A percentile compares a stretch with the other conserved stretches of the same genome.
Evolutionary conservation across 2,113 vertebrate genomes (phyloP).

Genomic region (Conger conger): DNA sequence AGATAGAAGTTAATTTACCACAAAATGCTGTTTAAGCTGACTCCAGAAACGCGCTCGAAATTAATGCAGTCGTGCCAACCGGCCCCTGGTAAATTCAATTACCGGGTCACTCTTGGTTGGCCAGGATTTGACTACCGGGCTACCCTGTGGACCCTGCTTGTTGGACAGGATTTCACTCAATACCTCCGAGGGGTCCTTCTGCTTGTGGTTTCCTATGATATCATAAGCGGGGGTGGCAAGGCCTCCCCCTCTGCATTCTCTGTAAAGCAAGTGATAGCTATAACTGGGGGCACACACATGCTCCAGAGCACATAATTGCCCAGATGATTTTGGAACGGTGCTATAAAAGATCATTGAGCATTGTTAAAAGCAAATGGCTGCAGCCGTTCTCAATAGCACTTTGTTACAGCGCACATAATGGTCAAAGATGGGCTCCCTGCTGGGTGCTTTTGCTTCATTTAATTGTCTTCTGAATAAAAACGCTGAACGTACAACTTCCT

Average conservation of each 20-base stretch:
- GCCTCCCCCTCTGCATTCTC: not conserved
- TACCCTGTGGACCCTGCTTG: too few species aligned
- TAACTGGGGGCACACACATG: not conserved
- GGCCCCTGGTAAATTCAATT: not conserved
- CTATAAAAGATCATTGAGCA: not conserved
- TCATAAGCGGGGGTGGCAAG: not conserved
- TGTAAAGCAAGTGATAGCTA: not conserved
- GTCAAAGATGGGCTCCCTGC: not conserved
- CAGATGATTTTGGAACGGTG: not conserved
- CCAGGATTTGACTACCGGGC: too few species aligned
- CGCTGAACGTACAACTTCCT: not conserved
- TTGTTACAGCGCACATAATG: not conserved
- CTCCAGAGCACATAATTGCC: not conserved
- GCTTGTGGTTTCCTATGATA: not conserved
- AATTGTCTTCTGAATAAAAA: slow-evolving; percentile 7
- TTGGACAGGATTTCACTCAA: not conserved
- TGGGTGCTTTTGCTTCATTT: not conserved
- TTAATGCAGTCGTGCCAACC: not conserved
- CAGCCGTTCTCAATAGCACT: not conserved
- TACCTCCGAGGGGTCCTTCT: not conserved
- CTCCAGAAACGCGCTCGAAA: not conserved
- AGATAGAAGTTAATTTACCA: not conserved
- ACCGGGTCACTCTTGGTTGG: not conserved
- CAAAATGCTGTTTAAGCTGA: not conserved
- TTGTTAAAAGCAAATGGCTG: not conserved